Evolutionary conservation across 2,888 invertebrate genomes (phyloP), one percentile per base, ranked within the genome.

Genomic region (Cylloceria caligata): DNA sequence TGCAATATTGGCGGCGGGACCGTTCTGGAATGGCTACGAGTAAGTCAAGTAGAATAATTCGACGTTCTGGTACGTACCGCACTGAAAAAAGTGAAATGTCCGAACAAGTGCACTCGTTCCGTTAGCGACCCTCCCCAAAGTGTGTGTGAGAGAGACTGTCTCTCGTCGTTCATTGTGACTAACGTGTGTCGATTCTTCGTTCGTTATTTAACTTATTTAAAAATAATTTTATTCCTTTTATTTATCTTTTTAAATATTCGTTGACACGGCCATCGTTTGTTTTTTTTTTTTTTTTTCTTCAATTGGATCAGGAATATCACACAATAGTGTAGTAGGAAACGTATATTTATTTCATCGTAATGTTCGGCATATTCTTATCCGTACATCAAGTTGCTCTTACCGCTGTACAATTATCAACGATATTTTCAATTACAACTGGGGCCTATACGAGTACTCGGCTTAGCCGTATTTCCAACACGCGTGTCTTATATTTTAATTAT

Each of bases 281-380:
- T n/a, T n/a, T n/a, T n/a, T 65, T n/a, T 60, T 49, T 21, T 42
- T 39, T 30, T 64, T 42, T 57, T 75, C 62, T 45, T 60, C 30
- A 36, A 69, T 78, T 77, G 82, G 75, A 78, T 79, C 34, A 52
- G 80, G 80, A 74, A 76, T 73, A 75, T 60, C 9, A 60, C 55
- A 78, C 30, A 68, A 62, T 7, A 52, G 45, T 69, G 84, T 89
- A 88, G 85, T 90, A 89, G 89, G 90, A 91, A 90, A 90, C 83
- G 86, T 90, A 89, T 86, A 85, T 91, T 91, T 91, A 91, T 91
- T 91, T 88, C 88, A 82, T 84, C 86, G 83, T 87, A 86, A 88
- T 87, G 85, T 30, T 86, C 77, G 87, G 80, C 74, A 87, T 85
- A 87, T 79, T 78, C 74, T 84, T 75, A 83, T 75, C 81, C 86